Base-by-base conservation (phyloP, 2,888 invertebrate species). In the Chloroclystis v-ata region DNA sequence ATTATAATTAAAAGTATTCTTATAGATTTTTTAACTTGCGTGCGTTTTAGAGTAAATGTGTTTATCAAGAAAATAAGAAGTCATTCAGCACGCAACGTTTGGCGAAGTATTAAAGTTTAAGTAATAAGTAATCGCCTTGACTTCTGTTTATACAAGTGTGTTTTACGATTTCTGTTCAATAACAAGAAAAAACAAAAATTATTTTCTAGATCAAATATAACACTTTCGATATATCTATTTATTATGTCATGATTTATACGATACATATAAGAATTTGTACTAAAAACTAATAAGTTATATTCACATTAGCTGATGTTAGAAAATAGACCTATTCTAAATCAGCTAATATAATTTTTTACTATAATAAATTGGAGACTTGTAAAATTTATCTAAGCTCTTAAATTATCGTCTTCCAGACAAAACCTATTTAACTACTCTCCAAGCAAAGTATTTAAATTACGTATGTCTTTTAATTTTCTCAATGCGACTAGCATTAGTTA, bases 301-400 rank as follows among this genome's bases (percentile, higher is more conserved):
- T 41, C 41, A 32, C 14, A 41, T 41, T 32, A 14, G 12, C 41
- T 41, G 25, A 41, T 26, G 13, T 10, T 10, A 26, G 33, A 43
- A 43, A 14, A 7, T 4, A 26, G 26, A 26, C 12, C 1, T 16
- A 14, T 45, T 45, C 8, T 1, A 45, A 32, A 38, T 37, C 42
- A 47, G 37, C 35, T 37, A 28, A 43, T 39, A 16, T 7, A 25
- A 43, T 10, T 28, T 29, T 33, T 28, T 24, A 35, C 28, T 13
- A 33, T 10, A 16, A 20, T 16, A 33, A 38, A 32, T 37, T 30
- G 25, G 25, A 42, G 20, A 35, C 30, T 43, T 30, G 40, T 44
- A 49, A 48, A 44, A 10, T 25, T n/a, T 44, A 28, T 25, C 43
- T 46, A 46, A 50, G 49, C 41, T 49, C 42, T 45, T 42, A 42